Evolutionary conservation across 2,113 vertebrate genomes (phyloP), one percentile per base, ranked within the genome.

Genomic region (Hydropotes inermis): DNA sequence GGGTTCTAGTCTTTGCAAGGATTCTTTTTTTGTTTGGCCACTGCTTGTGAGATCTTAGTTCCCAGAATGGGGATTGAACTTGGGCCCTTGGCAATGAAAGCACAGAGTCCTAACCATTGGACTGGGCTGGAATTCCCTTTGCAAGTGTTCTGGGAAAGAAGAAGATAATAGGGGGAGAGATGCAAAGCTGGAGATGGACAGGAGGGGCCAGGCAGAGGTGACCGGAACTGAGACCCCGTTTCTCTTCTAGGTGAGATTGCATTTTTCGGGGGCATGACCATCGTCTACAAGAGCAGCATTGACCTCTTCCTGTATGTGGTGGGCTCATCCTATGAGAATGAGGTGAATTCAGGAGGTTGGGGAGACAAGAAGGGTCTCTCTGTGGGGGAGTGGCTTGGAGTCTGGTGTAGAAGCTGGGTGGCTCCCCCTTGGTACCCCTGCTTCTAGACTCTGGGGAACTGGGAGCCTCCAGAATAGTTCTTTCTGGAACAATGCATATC

Each of bases 291-390:
- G 98, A 99, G 99, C 99, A 99, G 99, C 98, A 99, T 99, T 54
- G 99, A 99, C 97, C 99, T 99, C 84, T 99, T 99, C 99, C 99
- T 99, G 97, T 99, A 99, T 27, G 99, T 99, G 82, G 99, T 99
- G 85, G 99, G 99, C 98, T 99, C 99, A 60, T 99, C 99, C 30
- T 98, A 99, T 50, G 99, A 99, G 98, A 99, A 99, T 57, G 99
- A 99, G 99, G 99, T 99, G 97, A 98, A 89, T 91, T 74, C 88
- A 64, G 45, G 81, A 81, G 83, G 25, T 19, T 25, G 30, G 81
- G 85, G 76, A 79, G 25, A 67, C 45, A 11, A 17, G 70, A 60
- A 79, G 45, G 74, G 79, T 52, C 79, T 97, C 33, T 70, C 45
- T 4, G 1, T 82, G 90, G 57, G 28, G 58, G 21, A 28, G 8